Percentiles rank a stretch among this genome's conserved stretches.
Conservation (phyloP, 2,113 vertebrate species). For the Helogale parvula region DNA sequence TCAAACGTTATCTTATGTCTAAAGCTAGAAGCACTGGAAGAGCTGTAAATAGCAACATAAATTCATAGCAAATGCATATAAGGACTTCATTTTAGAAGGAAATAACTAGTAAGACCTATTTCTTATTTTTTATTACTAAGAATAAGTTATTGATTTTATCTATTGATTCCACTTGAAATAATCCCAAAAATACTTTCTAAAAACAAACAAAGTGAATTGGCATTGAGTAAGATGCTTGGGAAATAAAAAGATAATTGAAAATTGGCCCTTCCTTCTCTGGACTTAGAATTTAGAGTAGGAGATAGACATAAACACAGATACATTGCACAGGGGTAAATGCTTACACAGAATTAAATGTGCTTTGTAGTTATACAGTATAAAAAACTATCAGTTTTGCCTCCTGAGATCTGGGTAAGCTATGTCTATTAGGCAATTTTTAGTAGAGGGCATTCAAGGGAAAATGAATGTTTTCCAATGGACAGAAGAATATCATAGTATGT, state of each 20-base stretch:
- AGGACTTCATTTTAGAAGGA: background rate
- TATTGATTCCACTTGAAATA: slow-evolving; percentile 50
- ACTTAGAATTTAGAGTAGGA: background rate
- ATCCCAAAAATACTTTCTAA: background rate
- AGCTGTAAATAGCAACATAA: background rate
- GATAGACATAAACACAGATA: background rate
- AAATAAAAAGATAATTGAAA: slow-evolving; percentile 31
- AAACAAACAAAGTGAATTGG: background rate
- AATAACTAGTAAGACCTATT: background rate
- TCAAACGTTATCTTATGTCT: slow-evolving; percentile 34
- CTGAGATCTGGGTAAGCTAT: background rate
- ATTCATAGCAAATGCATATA: background rate
- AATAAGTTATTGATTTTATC: slow-evolving; percentile 4
- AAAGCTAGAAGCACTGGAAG: background rate
- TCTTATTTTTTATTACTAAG: slow-evolving; percentile 17
- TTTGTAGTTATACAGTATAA: background rate
- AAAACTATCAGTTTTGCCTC: background rate
- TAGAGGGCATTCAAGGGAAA: background rate
- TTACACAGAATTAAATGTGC: background rate
- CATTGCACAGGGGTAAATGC: background rate
- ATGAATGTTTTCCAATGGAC: background rate
- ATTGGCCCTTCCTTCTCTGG: background rate
- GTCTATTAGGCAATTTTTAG: background rate
- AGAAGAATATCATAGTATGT: background rate
- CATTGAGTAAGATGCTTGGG: background rate